These are phyloP conservation scores for Arion vulgaris DNA, from an alignment of 1,140 invertebrate species.

Conservation along the genomic window DNA sequence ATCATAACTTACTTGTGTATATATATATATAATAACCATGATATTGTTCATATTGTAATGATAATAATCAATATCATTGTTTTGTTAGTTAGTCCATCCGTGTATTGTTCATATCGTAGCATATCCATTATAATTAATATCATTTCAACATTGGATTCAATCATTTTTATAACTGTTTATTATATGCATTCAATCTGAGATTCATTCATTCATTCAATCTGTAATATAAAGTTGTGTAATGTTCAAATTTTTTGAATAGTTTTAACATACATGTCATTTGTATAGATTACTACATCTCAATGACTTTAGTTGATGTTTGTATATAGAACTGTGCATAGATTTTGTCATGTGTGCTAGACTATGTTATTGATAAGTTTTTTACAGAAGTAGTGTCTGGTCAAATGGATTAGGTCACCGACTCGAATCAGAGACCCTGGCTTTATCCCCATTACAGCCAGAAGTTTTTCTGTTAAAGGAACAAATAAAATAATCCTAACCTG, in stretches of 20 bases:
- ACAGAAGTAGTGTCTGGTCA: no score
- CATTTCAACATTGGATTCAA: neutral
- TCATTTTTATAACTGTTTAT: neutral
- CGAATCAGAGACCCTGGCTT: no score
- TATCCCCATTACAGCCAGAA: no score
- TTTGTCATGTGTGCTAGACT: no score
- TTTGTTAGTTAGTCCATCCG: neutral
- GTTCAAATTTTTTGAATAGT: neutral
- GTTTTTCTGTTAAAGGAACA: no score
- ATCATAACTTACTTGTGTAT: neutral
- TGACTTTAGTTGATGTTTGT: neutral
- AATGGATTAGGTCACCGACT: no score
- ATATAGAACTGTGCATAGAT: neutral
- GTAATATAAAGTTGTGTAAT: conserved; percentile 4
- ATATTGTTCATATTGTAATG: neutral
- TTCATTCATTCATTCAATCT: no score
- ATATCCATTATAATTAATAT: neutral
- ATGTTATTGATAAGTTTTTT: no score
- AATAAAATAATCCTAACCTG: no score
- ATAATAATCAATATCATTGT: neutral
- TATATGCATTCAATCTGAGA: no score
- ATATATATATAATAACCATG: neutral
- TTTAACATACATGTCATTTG: neutral
- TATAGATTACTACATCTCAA: neutral
- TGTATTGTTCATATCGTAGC: neutral